A percentile compares a stretch with the other conserved stretches of the same genome.
phyloP scores from a whole-genome alignment of 2,888 invertebrate species.

The Lasioglossum lativentre region DNA sequence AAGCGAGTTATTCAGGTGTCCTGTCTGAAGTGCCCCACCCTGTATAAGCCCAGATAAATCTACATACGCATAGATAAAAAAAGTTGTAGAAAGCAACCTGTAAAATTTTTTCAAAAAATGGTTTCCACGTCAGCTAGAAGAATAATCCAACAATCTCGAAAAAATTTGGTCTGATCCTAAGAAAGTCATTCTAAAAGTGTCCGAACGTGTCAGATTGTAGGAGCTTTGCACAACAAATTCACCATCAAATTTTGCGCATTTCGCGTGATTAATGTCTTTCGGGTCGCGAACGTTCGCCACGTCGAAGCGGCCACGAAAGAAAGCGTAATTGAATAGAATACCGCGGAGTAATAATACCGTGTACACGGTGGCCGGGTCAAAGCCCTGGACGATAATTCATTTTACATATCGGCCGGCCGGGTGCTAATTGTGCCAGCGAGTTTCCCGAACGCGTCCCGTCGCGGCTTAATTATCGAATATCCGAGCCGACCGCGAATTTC shows the following conservation, averaged over 20 bases:
- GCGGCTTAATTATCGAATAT: conserved; percentile 71
- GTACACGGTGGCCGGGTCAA: conserved; percentile 48
- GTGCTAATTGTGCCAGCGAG: conserved; percentile 73
- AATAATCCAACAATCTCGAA: no score
- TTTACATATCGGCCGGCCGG: conserved; percentile 72
- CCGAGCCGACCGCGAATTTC: conserved; percentile 45
- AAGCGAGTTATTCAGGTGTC: no score
- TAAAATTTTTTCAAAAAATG: no score
- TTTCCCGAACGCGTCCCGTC: conserved; percentile 64
- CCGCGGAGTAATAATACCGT: conserved; percentile 61
- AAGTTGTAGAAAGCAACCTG: no score
- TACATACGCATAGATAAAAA: no score
- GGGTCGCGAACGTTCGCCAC: neutral
- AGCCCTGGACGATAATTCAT: conserved; percentile 75
- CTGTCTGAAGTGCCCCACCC: no score
- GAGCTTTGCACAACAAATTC: neutral
- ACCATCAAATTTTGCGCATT: neutral
- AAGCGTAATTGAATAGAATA: conserved; percentile 61
- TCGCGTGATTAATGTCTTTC: conserved; percentile 1
- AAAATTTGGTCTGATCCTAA: no score
- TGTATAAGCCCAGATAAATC: no score
- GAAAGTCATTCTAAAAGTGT: no score
- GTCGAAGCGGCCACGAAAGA: conserved; percentile 14
- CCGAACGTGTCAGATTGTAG: no score
- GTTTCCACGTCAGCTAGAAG: no score